Percentiles rank a stretch among this genome's conserved stretches.
Evolutionary conservation across 2,888 invertebrate species (phyloP).

Genomic region (Lagria hirta): DNA sequence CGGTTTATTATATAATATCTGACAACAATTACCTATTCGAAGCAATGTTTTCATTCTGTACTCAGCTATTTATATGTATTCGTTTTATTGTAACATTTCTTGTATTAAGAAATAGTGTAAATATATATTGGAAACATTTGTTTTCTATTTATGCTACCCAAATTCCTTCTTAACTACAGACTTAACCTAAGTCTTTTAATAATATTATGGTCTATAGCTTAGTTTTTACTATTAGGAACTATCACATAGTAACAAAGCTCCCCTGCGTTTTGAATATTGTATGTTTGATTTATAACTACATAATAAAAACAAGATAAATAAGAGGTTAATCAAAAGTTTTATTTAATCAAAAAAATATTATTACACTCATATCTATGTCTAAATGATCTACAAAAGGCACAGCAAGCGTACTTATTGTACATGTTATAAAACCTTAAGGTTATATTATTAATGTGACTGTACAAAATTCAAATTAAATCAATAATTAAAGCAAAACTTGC

Average conservation of each 20-base stretch:
- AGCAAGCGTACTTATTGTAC: conserved; percentile 55
- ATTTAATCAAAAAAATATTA: conserved; percentile 52
- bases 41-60: conserved; percentile 23
- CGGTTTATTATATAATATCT: no score
- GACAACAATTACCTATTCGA: conserved; percentile 7
- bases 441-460: conserved; percentile 36
- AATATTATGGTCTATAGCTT: no score
- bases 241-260: no score
- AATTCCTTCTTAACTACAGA: no score
- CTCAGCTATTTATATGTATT: conserved; percentile 36
- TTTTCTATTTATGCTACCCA: no score
- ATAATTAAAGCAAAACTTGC: conserved; percentile 23
- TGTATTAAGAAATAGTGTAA: conserved; percentile 42
- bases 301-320: not conserved
- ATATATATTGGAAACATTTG: conserved; percentile 37
- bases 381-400: conserved; percentile 53
- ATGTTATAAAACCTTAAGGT: conserved; percentile 44
- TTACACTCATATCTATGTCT: conserved; percentile 50
- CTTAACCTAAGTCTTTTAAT: no score
- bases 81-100: conserved; percentile 33
- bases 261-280: no score
- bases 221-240: no score
- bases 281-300: not conserved
- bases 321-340: conserved; percentile 36
- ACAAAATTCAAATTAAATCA: conserved; percentile 38